phyloP scores from a whole-genome alignment of 2,797 vertebrate genomes.

The Anableps anableps region DNA sequence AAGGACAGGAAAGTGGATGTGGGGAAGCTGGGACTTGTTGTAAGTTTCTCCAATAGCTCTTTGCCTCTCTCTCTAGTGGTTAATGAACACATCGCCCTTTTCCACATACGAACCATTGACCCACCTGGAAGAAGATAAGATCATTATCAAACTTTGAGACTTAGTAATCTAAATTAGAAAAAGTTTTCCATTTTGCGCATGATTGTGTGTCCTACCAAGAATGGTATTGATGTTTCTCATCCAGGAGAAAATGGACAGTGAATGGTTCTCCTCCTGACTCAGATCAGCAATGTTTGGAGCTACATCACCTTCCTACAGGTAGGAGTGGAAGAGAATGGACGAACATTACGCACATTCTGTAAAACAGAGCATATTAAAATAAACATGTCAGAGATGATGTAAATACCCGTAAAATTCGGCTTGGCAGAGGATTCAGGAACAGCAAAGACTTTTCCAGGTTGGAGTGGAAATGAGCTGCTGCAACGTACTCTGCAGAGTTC shows the following conservation, averaged over 20 bases:
- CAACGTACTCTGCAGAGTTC: slow-evolving; percentile 76
- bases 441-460: slow-evolving; percentile 50
- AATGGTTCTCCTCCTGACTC: slow-evolving; percentile 79
- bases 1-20: slow-evolving; percentile 57
- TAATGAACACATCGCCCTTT: slow-evolving; percentile 73
- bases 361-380: not conserved
- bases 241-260: slow-evolving; percentile 72
- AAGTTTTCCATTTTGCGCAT: slow-evolving; percentile 7
- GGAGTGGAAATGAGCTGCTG: slow-evolving; percentile 74
- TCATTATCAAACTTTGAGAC: not conserved
- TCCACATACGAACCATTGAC: slow-evolving; percentile 59
- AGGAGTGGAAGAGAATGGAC: rapidly evolving
- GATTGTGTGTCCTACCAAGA: slow-evolving; percentile 74
- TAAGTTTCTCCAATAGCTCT: slow-evolving; percentile 65
- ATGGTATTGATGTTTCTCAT: slow-evolving; percentile 64
- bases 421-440: slow-evolving; percentile 82
- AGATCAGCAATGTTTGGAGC: slow-evolving; percentile 79
- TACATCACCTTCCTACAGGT: slow-evolving; percentile 56
- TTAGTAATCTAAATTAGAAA: not conserved
- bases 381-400: not conserved
- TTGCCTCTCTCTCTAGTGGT: slow-evolving; percentile 67
- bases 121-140: slow-evolving; percentile 47
- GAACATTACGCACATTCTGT: not conserved
- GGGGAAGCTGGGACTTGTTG: slow-evolving; percentile 60
- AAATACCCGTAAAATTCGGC: slow-evolving; percentile 72